A percentile compares a stretch with the other conserved stretches of the same genome.
These are phyloP conservation scores for Sebastes itinus DNA, from an alignment of 2,797 vertebrate genomes.

Conservation along the genomic window DNA sequence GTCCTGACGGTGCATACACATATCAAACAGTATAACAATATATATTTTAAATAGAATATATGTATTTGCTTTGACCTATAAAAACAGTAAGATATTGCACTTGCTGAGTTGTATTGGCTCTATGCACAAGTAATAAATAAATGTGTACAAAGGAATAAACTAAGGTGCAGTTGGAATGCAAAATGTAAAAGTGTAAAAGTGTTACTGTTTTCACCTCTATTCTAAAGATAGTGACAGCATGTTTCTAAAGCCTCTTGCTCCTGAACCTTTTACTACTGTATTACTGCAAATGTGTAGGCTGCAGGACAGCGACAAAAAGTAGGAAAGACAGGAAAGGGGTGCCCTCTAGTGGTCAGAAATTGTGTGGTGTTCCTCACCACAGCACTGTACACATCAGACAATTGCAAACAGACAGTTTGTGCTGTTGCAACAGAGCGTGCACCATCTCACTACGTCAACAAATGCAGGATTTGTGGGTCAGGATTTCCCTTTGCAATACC, in stretches of 20 bases:
- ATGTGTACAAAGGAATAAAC: too few species aligned
- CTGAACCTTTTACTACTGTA: neutral
- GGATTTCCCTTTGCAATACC: neutral
- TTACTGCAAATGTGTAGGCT: neutral
- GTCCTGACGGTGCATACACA: too few species aligned
- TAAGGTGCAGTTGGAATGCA: too few species aligned
- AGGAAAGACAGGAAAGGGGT: neutral
- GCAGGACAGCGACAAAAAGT: neutral
- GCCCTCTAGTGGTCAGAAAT: conserved; percentile 26
- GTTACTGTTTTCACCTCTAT: neutral
- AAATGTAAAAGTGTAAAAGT: neutral
- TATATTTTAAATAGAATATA: too few species aligned
- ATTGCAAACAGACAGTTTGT: too few species aligned
- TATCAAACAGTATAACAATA: too few species aligned
- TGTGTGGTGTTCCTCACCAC: neutral
- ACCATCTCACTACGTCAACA: neutral
- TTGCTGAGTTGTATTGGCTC: too few species aligned
- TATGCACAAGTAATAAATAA: too few species aligned
- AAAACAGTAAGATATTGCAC: too few species aligned
- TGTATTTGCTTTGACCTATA: too few species aligned
- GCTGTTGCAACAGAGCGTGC: too few species aligned
- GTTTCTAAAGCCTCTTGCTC: neutral
- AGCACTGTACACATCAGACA: too few species aligned
- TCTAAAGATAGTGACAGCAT: neutral
- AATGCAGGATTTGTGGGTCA: neutral